Evolutionary conservation across 1,140 invertebrate genomes (phyloP).

Genomic region (Zaprionus gabonicus): DNA sequence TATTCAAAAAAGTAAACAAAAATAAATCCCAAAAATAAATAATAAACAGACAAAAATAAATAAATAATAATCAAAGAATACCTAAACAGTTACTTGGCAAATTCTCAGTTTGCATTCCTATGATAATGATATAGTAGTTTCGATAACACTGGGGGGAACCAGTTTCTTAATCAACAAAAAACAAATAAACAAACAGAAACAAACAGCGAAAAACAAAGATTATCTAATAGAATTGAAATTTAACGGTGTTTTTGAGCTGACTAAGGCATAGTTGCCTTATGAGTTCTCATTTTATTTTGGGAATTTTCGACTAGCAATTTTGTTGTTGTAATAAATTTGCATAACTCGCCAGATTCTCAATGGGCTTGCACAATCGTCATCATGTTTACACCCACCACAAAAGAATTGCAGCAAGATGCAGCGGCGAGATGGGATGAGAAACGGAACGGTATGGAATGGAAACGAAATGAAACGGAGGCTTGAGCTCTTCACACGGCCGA

Average conservation of each 20-base stretch:
- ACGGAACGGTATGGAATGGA: not conserved
- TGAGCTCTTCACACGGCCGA: constrained; percentile 39
- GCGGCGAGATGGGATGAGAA: constrained; percentile 1
- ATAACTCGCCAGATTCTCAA: constrained; percentile 19
- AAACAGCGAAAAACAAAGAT: not conserved
- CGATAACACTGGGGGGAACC: not conserved
- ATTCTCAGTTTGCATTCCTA: constrained; percentile 2
- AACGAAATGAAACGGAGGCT: constrained; percentile 6
- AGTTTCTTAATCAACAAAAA: not conserved
- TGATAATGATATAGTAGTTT: constrained; percentile 8
- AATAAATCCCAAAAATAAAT: constrained; percentile 2
- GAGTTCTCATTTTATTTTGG: constrained; percentile 13
- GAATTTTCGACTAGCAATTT: constrained; percentile 18
- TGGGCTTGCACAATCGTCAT: constrained; percentile 61
- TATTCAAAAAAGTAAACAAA: constrained; percentile 17
- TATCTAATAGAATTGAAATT: not conserved
- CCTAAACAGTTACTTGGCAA: not conserved
- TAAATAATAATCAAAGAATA: not conserved
- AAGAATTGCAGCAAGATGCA: constrained; percentile 39
- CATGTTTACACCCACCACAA: constrained; percentile 43
- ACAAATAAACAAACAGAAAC: not conserved
- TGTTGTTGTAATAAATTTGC: constrained; percentile 18
- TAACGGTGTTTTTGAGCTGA: not conserved
- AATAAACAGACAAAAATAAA: not conserved
- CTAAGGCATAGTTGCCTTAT: not conserved